A percentile compares a stretch with the other conserved stretches of the same genome.
Evolutionary conservation across 2,797 vertebrate species (phyloP).

Genomic region (Carduelis carduelis): DNA sequence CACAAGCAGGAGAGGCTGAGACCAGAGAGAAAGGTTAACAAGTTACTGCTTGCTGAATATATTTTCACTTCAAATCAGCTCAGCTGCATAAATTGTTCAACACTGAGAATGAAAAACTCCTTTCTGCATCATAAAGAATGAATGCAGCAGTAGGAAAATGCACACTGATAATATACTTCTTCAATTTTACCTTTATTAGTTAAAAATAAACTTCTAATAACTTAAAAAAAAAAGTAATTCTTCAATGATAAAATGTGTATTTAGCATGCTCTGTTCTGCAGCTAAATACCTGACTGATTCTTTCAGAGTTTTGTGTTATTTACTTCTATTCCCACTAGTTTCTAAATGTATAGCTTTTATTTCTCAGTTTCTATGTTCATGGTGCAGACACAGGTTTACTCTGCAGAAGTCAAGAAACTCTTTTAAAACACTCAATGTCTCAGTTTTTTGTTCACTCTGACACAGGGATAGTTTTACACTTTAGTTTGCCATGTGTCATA

Average conservation of each 20-base stretch:
- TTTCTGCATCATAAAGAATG: not conserved
- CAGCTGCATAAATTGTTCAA: conserved; percentile 13
- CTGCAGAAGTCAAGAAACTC: not conserved
- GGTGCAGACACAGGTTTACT: not conserved
- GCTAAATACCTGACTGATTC: not conserved
- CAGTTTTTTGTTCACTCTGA: not conserved
- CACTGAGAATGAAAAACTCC: not conserved
- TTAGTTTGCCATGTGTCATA: not conserved
- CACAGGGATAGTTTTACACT: not conserved
- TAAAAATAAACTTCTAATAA: not conserved
- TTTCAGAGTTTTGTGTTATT: not conserved
- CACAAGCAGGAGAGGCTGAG: conserved; percentile 2
- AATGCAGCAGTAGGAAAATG: not conserved
- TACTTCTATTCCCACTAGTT: not conserved
- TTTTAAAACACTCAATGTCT: not conserved
- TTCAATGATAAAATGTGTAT: not conserved
- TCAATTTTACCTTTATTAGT: not conserved
- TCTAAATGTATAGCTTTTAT: not conserved
- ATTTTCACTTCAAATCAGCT: conserved; percentile 31
- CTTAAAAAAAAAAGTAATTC: not conserved
- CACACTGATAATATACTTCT: not conserved
- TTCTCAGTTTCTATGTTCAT: not conserved
- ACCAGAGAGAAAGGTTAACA: conserved; percentile 52
- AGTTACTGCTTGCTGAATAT: not conserved
- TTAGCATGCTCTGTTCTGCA: not conserved